Evolutionary conservation across 2,888 invertebrate species (phyloP).

Genomic region (Caenorhabditis becei): DNA sequence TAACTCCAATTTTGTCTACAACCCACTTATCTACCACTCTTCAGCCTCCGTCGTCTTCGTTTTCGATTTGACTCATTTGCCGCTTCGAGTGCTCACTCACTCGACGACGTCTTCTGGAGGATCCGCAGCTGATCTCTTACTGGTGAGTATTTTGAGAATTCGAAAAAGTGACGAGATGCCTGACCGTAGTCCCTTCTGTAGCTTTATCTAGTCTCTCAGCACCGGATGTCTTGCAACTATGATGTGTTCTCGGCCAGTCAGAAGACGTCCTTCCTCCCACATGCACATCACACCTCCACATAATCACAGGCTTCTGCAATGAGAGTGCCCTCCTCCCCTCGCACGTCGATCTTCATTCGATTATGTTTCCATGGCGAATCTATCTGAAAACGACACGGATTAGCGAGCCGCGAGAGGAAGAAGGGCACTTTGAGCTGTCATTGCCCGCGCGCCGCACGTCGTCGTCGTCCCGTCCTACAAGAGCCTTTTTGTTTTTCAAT

Average conservation of each 20-base stretch:
- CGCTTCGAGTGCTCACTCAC: slow-evolving; percentile 19
- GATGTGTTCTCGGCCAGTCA: no score
- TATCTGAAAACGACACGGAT: slow-evolving; percentile 41
- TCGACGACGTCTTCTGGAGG: slow-evolving; percentile 29
- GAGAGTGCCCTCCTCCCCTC: background rate
- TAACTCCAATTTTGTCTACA: slow-evolving; percentile 47
- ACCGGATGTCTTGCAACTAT: no score
- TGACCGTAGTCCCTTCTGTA: no score
- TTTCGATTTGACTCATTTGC: slow-evolving; percentile 29
- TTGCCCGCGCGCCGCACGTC: slow-evolving; percentile 1
- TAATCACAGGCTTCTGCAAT: slow-evolving; percentile 29
- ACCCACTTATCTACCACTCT: slow-evolving; percentile 44
- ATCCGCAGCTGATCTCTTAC: background rate
- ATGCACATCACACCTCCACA: background rate
- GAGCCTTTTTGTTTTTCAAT: slow-evolving; percentile 42
- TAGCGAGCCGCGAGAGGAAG: slow-evolving; percentile 12
- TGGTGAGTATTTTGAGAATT: slow-evolving; percentile 20
- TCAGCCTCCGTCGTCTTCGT: background rate
- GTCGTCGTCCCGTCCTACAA: background rate
- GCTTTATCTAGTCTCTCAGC: background rate
- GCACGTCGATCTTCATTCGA: slow-evolving; percentile 43
- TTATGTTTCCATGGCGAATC: slow-evolving; percentile 62
- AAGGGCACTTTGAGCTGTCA: slow-evolving; percentile 40
- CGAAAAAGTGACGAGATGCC: no score
- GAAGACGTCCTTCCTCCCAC: background rate